Evolutionary conservation across 2,888 invertebrate species (phyloP).

Genomic region (Lucinisca nassula): DNA sequence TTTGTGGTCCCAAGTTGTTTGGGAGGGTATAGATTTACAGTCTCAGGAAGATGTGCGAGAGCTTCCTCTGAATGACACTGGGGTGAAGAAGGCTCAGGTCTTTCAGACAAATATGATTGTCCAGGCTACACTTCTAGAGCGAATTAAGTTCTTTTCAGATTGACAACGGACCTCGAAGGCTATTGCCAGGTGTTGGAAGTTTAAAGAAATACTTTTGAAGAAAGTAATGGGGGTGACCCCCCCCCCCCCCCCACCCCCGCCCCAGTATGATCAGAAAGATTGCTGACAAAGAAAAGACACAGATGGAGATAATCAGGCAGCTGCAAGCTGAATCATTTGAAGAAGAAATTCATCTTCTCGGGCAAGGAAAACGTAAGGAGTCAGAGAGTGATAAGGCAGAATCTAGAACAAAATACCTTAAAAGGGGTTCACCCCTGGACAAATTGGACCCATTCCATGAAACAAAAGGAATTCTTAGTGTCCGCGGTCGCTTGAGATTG

Average conservation of each 20-base stretch:
- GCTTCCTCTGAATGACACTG: background rate
- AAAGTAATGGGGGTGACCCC: background rate
- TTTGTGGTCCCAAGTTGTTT: background rate
- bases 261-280: background rate
- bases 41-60: background rate
- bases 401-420: background rate
- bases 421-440: background rate
- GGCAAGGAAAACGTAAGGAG: background rate
- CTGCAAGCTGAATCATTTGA: background rate
- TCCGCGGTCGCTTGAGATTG: constrained; percentile 54
- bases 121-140: background rate
- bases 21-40: background rate
- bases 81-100: background rate
- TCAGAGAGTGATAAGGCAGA: background rate
- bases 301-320: background rate
- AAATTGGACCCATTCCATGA: constrained; percentile 60
- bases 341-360: background rate
- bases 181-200: constrained; percentile 14
- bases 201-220: constrained; percentile 1
- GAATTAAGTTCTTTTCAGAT: background rate
- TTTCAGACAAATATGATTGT: background rate
- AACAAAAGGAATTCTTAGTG: constrained; percentile 56
- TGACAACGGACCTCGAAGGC: constrained; percentile 5
- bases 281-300: background rate
- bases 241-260: too few relatives aligned